These are phyloP conservation scores for Alcis repandata DNA, from an alignment of 2,888 invertebrate species.

Conservation along the genomic window DNA sequence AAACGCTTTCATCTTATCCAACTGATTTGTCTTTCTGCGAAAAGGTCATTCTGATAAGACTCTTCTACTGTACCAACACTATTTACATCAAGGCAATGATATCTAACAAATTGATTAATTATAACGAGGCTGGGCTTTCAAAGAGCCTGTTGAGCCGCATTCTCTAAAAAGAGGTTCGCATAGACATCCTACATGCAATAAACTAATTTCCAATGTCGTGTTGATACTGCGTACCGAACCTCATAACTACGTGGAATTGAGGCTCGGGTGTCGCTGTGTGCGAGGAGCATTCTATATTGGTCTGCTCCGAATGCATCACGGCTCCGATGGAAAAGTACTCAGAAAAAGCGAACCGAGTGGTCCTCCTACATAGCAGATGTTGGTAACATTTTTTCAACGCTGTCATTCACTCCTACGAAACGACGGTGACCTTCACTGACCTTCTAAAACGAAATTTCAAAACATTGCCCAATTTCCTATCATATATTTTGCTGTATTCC, in stretches of 20 bases:
- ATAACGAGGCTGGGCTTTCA: constrained; percentile 20
- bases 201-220: constrained; percentile 41
- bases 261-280: constrained; percentile 40
- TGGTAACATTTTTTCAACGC: constrained; percentile 60
- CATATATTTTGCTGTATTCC: neutral
- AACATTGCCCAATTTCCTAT: neutral
- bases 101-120: constrained; percentile 20
- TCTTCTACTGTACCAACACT: constrained; percentile 9
- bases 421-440: constrained; percentile 8
- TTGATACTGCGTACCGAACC: too few species aligned
- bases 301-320: constrained; percentile 58
- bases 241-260: constrained; percentile 41
- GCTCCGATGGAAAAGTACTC: constrained; percentile 77
- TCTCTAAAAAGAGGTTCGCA: constrained; percentile 39
- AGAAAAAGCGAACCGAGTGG: constrained; percentile 67
- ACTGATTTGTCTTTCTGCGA: too few species aligned
- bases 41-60: too few species aligned
- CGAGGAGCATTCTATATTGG: constrained; percentile 56
- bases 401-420: constrained; percentile 5
- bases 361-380: constrained; percentile 52
- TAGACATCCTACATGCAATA: constrained; percentile 42
- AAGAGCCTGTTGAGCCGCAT: constrained; percentile 34
- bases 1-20: too few species aligned
- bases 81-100: constrained; percentile 6
- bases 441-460: neutral